Evolutionary conservation across 2,888 invertebrate species (phyloP).

Genomic region (Drosophila lutescens): DNA sequence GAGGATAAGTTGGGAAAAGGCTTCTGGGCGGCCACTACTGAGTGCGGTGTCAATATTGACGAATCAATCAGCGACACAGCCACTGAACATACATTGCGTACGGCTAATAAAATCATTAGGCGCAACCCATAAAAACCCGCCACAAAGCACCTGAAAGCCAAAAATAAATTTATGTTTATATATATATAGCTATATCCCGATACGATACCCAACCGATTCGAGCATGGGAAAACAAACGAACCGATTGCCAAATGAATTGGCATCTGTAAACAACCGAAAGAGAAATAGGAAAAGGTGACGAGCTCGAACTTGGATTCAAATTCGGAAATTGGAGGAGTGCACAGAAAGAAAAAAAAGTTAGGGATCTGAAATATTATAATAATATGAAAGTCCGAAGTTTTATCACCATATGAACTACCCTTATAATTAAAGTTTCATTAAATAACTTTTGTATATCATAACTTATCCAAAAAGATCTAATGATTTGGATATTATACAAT

Average conservation of each 20-base stretch:
- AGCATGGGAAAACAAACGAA: conserved; percentile 40
- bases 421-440: no score
- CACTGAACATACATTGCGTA: conserved; percentile 71
- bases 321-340: conserved; percentile 6
- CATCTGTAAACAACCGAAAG: conserved; percentile 41
- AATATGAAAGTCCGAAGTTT: no score
- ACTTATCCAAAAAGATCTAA: no score
- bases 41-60: conserved; percentile 76
- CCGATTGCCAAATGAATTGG: conserved; percentile 68
- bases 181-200: conserved; percentile 23
- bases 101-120: conserved; percentile 76
- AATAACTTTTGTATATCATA: no score
- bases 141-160: conserved; percentile 34
- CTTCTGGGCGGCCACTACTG: conserved; percentile 37
- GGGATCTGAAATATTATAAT: no score
- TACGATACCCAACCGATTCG: conserved; percentile 24
- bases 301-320: conserved; percentile 22
- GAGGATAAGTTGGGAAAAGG: conserved; percentile 19
- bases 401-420: no score
- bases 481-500: no score
- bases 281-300: conserved; percentile 20
- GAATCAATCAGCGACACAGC: conserved; percentile 67
- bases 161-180: background rate
- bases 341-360: conserved; percentile 1
- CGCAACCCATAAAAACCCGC: conserved; percentile 65